Evolutionary conservation across 2,888 invertebrate genomes (phyloP).

Genomic region (Cephus runcator): DNA sequence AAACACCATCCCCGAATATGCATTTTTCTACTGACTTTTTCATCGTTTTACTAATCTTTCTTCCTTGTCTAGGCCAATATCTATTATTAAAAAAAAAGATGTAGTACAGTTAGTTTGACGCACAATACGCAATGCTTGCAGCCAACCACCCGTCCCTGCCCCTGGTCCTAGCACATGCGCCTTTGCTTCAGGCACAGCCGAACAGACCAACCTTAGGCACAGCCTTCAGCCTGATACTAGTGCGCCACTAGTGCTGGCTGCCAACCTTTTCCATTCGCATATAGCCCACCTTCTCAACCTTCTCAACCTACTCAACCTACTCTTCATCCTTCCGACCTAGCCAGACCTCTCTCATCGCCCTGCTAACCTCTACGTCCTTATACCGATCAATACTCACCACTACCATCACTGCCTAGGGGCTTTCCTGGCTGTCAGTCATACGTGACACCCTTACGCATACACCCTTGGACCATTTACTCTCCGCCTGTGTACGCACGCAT

Average conservation of each 20-base stretch:
- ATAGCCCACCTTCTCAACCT: too few relatives aligned
- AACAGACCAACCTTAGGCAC: neutral
- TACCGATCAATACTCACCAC: constrained; percentile 42
- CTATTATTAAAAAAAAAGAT: neutral
- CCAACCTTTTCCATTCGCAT: neutral
- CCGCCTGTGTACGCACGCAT: too few relatives aligned
- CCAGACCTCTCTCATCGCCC: constrained; percentile 10
- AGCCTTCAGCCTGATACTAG: neutral
- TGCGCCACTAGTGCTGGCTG: neutral
- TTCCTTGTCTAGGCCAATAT: neutral
- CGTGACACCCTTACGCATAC: too few relatives aligned
- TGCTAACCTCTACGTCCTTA: constrained; percentile 36
- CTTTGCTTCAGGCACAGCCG: neutral
- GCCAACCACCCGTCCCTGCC: too few relatives aligned
- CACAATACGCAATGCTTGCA: neutral
- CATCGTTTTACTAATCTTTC: neutral
- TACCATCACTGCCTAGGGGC: constrained; percentile 21
- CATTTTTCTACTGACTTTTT: neutral
- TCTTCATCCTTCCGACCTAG: too few relatives aligned
- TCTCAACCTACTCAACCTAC: too few relatives aligned
- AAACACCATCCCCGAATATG: neutral
- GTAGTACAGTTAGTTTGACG: neutral
- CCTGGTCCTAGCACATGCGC: neutral
- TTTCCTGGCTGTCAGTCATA: too few relatives aligned
- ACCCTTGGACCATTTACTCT: too few relatives aligned